Percentiles rank a stretch among this genome's conserved stretches.
phyloP scores from a whole-genome alignment of 2,797 vertebrate species.

The Tauraco hartlaubi region DNA sequence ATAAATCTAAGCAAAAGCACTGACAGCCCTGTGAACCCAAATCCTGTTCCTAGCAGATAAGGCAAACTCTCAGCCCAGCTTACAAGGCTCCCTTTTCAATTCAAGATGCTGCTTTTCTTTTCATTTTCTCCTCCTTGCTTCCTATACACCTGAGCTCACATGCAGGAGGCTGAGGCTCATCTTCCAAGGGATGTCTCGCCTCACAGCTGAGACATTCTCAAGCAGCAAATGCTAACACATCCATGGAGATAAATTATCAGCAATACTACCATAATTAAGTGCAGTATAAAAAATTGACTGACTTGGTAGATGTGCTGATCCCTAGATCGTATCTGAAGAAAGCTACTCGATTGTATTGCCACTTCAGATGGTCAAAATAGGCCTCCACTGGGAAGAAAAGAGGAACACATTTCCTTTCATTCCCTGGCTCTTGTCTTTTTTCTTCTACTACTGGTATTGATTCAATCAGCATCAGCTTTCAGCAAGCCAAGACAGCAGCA shows the following conservation, averaged over 20 bases:
- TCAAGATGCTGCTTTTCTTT: neutral
- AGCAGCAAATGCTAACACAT: neutral
- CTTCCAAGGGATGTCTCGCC: neutral
- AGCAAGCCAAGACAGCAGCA: neutral
- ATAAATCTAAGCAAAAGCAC: neutral
- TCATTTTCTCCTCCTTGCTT: neutral
- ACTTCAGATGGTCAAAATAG: neutral
- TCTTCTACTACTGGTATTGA: neutral
- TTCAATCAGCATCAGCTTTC: neutral
- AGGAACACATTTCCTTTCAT: neutral
- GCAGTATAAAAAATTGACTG: neutral
- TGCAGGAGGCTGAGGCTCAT: neutral
- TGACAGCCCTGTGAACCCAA: neutral
- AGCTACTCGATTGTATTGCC: neutral
- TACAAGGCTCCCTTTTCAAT: neutral
- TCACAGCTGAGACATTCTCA: neutral
- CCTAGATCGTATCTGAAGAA: neutral
- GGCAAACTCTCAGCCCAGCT: neutral
- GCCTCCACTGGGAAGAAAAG: neutral
- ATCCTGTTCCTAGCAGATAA: neutral
- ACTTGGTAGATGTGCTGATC: neutral
- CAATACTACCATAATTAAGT: neutral
- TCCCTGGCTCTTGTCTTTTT: neutral
- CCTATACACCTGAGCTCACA: accelerated
- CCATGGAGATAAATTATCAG: neutral